phyloP scores from a whole-genome alignment of 35 echinoderm and acorn worm species.

The Anneissia japonica region DNA sequence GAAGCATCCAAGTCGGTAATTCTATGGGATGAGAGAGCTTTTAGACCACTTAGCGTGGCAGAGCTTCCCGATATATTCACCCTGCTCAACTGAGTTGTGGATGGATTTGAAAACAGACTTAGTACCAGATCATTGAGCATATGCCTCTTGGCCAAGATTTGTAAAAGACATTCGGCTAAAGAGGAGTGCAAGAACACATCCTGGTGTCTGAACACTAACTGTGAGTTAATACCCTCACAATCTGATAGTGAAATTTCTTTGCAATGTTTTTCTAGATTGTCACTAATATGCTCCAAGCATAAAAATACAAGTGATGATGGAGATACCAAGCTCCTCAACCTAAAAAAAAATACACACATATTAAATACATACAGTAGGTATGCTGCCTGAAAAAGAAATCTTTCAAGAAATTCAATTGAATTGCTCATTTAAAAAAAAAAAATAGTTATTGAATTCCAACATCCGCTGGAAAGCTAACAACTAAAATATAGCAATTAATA shows the following conservation, averaged over 20 bases:
- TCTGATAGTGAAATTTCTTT: constrained; percentile 11
- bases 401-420: too few species aligned
- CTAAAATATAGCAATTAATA: too few species aligned
- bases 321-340: not conserved
- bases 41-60: constrained; percentile 59
- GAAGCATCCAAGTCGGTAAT: constrained; percentile 81
- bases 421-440: too few species aligned
- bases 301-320: not conserved
- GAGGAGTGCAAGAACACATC: constrained; percentile 66
- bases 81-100: constrained; percentile 45
- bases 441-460: too few species aligned
- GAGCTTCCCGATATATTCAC: constrained; percentile 59
- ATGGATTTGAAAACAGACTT: constrained; percentile 73
- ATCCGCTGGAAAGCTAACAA: too few species aligned
- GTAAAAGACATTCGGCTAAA: constrained; percentile 65
- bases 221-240: constrained; percentile 41
- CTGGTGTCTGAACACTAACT: constrained; percentile 61
- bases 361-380: too few species aligned
- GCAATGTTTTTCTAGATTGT: not conserved
- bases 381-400: too few species aligned
- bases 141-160: constrained; percentile 48
- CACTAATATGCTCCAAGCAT: not conserved
- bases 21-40: constrained; percentile 73
- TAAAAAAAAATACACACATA: not conserved
- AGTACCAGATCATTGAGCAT: constrained; percentile 58